Conservation (phyloP, 2,113 vertebrate genomes). For the Oriolus oriolus region DNA sequence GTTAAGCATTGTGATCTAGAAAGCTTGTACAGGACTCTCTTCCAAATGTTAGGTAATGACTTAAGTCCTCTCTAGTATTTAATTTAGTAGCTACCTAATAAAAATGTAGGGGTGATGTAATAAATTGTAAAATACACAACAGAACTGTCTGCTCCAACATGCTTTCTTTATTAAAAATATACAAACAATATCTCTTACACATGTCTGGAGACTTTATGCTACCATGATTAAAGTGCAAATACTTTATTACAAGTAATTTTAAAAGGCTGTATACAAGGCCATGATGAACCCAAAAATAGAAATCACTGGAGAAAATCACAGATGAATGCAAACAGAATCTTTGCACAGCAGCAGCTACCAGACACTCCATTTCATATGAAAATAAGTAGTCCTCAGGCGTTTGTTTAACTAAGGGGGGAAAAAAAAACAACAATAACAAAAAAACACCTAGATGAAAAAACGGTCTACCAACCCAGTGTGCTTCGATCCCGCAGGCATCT, state of each 20-base stretch:
- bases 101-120: background rate
- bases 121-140: background rate
- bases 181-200: background rate
- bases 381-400: background rate
- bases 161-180: background rate
- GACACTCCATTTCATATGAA: background rate
- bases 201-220: background rate
- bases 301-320: background rate
- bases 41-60: background rate
- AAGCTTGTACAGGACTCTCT: background rate
- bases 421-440: background rate
- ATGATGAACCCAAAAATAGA: background rate
- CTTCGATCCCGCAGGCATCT: background rate
- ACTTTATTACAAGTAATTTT: background rate
- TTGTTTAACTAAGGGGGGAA: background rate
- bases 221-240: background rate
- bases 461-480: fast-evolving
- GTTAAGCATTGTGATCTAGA: background rate
- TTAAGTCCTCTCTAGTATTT: background rate
- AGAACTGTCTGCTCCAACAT: background rate
- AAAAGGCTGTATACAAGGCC: background rate
- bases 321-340: background rate
- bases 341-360: background rate
- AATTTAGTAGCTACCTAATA: background rate
- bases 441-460: background rate